Conservation (phyloP, 2,888 invertebrate genomes). For the Venusia cambrica region DNA sequence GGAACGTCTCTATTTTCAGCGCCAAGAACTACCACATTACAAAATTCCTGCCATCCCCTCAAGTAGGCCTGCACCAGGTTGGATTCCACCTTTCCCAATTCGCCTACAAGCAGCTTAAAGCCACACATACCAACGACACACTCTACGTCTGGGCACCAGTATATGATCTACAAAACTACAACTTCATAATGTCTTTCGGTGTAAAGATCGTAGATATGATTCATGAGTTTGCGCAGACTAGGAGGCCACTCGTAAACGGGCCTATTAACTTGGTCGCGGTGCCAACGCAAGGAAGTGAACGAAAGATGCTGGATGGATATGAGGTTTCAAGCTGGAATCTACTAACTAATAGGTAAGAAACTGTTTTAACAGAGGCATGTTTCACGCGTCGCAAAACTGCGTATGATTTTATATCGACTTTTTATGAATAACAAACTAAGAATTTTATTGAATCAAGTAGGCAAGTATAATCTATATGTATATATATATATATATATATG, state of each 20-base stretch:
- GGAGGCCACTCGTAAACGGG: constrained; percentile 51
- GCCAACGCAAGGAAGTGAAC: no score
- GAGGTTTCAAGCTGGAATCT: constrained; percentile 69
- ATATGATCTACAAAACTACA: constrained; percentile 44
- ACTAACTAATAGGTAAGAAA: constrained; percentile 63
- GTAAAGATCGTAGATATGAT: constrained; percentile 55
- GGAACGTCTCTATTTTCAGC: constrained; percentile 44
- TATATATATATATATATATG: no score
- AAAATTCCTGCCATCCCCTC: constrained; percentile 63
- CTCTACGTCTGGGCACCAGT: constrained; percentile 60
- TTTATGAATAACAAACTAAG: no score
- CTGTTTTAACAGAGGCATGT: background rate
- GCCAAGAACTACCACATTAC: constrained; percentile 43
- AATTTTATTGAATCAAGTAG: no score
- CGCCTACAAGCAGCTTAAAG: constrained; percentile 34
- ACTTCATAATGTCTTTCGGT: constrained; percentile 56
- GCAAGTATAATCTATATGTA: no score
- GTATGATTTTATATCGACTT: no score
- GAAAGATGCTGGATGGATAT: constrained; percentile 55
- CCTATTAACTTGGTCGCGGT: constrained; percentile 66
- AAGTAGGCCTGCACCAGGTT: constrained; percentile 61
- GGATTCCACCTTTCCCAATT: constrained; percentile 65
- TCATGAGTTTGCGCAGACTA: constrained; percentile 50
- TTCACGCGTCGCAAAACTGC: no score
- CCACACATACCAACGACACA: constrained; percentile 49